Evolutionary conservation across 2,888 invertebrate species (phyloP).

Genomic region (Eupithecia vulgata): DNA sequence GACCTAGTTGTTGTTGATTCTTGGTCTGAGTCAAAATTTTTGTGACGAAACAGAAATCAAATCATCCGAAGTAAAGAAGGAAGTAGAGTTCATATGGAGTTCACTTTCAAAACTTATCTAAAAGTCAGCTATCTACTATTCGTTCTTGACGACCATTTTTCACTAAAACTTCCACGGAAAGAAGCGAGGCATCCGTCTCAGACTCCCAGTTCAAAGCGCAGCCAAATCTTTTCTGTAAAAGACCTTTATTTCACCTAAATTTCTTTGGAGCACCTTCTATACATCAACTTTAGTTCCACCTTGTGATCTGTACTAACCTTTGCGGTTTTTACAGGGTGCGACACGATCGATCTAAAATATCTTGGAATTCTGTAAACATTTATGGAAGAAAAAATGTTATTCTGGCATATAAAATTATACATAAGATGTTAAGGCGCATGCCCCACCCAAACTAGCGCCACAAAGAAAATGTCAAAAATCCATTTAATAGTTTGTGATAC

Average conservation of each 20-base stretch:
- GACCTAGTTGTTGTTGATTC: not conserved
- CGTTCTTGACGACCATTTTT: slow-evolving; percentile 26
- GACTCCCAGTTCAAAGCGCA: slow-evolving; percentile 46
- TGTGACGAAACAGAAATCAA: not conserved
- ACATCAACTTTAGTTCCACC: slow-evolving; percentile 74
- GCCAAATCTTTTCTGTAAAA: slow-evolving; percentile 50
- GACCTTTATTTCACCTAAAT: slow-evolving; percentile 62
- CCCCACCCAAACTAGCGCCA: no score
- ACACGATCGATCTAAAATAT: slow-evolving; percentile 45
- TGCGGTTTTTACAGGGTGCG: slow-evolving; percentile 50
- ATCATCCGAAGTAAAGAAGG: not conserved
- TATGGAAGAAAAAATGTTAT: not conserved
- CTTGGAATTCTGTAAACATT: not conserved
- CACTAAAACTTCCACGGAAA: slow-evolving; percentile 22
- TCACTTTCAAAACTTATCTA: not conserved
- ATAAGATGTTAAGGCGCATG: no score
- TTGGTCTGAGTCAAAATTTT: not conserved
- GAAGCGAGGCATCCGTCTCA: slow-evolving; percentile 36
- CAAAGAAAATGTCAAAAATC: no score
- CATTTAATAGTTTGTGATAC: no score
- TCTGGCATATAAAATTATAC: not conserved
- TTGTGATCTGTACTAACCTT: slow-evolving; percentile 72
- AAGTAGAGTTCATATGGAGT: not conserved
- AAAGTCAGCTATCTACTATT: not conserved
- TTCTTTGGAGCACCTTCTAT: slow-evolving; percentile 67